Evolutionary conservation across 2,113 vertebrate species (phyloP).

Genomic region (Ptyas mucosa): DNA sequence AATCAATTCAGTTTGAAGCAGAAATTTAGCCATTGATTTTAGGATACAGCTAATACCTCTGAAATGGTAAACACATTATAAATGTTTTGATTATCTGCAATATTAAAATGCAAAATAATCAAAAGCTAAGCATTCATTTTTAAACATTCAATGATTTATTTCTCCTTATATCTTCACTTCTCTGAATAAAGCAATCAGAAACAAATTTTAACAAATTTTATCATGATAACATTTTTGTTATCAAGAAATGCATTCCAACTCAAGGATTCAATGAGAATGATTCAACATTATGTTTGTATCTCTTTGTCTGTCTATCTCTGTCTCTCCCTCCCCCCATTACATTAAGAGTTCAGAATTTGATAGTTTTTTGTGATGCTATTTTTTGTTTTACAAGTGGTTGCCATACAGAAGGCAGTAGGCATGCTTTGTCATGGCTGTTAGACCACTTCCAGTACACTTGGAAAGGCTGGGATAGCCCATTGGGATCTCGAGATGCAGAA

Average conservation of each 20-base stretch:
- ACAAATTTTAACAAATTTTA: neutral
- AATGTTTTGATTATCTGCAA: neutral
- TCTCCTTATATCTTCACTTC: no score
- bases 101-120: neutral
- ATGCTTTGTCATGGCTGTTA: neutral
- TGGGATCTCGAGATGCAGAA: neutral
- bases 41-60: neutral
- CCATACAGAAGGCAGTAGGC: neutral
- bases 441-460: neutral
- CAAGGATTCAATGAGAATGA: neutral
- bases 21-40: neutral
- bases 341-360: neutral
- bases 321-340: neutral
- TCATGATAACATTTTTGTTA: no score
- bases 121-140: neutral
- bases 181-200: neutral
- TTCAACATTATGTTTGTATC: neutral
- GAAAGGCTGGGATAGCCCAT: neutral
- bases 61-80: neutral
- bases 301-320: no score
- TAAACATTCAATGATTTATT: neutral
- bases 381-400: neutral
- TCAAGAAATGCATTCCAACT: neutral
- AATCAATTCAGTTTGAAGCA: neutral
- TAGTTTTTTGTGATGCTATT: neutral